A percentile compares a stretch with the other conserved stretches of the same genome.
Evolutionary conservation across 2,888 invertebrate species (phyloP).

Genomic region (Tenthredo distinguenda): DNA sequence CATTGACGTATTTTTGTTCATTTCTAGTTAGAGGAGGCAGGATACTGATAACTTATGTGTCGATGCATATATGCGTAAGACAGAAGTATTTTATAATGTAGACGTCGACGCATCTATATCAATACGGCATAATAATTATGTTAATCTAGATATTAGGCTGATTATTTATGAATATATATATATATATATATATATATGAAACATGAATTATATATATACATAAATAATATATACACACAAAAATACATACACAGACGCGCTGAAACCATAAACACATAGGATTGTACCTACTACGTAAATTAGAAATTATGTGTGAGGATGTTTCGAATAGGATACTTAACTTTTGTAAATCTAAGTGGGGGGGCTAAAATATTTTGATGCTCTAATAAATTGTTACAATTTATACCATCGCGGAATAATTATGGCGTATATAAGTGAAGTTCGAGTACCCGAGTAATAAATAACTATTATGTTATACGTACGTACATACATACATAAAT

Average conservation of each 20-base stretch:
- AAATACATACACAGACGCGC: neutral
- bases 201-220: neutral
- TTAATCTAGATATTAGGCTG: constrained; percentile 29
- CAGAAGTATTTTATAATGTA: constrained; percentile 40
- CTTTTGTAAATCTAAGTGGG: constrained; percentile 28
- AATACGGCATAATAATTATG: constrained; percentile 32
- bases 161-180: constrained; percentile 27
- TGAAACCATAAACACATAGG: neutral
- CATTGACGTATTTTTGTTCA: neutral
- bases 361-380: constrained; percentile 5
- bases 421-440: neutral
- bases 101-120: neutral
- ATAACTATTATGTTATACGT: neutral
- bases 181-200: neutral
- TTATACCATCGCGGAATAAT: constrained; percentile 21
- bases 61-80: constrained; percentile 12
- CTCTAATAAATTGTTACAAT: constrained; percentile 19
- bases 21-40: neutral
- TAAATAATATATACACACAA: neutral
- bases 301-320: constrained; percentile 42
- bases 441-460: neutral
- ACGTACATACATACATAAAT: neutral
- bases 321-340: constrained; percentile 32
- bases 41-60: constrained; percentile 18
- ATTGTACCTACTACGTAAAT: constrained; percentile 43